A percentile compares a stretch with the other conserved stretches of the same genome.
Evolutionary conservation across 2,888 invertebrate species (phyloP).

Genomic region (Dicyrtomina minuta): DNA sequence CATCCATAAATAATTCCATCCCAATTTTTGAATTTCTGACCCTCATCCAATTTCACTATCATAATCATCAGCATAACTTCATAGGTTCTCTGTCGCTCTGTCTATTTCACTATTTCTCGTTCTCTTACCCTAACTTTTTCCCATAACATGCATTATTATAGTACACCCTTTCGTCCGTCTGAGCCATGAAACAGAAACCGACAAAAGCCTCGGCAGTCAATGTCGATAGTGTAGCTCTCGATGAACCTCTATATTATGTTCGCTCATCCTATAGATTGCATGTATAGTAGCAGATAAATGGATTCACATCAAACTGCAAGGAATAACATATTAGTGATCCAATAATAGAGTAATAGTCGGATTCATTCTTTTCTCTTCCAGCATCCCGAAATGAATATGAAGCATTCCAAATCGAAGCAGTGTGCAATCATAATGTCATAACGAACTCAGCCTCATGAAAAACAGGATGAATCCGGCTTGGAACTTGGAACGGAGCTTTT

Average conservation of each 20-base stretch:
- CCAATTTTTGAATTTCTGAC: slow-evolving; percentile 31
- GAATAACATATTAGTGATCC: too few relatives aligned
- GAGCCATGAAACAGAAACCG: slow-evolving; percentile 29
- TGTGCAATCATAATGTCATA: slow-evolving; percentile 17
- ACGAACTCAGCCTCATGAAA: too few relatives aligned
- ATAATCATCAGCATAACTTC: slow-evolving; percentile 28
- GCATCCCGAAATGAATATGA: not conserved
- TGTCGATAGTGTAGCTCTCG: slow-evolving; percentile 5
- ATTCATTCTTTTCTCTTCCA: too few relatives aligned
- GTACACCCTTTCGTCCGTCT: slow-evolving; percentile 15
- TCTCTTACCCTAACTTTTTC: not conserved
- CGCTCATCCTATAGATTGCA: not conserved
- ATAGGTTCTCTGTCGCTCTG: slow-evolving; percentile 8
- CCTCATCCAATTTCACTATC: slow-evolving; percentile 30
- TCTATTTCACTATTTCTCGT: not conserved
- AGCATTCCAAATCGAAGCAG: slow-evolving; percentile 20
- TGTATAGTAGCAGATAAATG: too few relatives aligned
- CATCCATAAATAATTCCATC: slow-evolving; percentile 36
- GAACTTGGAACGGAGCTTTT: not conserved
- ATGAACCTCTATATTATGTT: not conserved
- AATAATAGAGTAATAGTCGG: too few relatives aligned
- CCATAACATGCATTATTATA: slow-evolving; percentile 5
- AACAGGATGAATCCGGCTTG: not conserved
- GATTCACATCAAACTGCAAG: not conserved
- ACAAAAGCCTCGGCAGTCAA: slow-evolving; percentile 23